These are phyloP conservation scores for Rhincodon typus DNA, from an alignment of 2,797 vertebrate species.

Conservation along the genomic window DNA sequence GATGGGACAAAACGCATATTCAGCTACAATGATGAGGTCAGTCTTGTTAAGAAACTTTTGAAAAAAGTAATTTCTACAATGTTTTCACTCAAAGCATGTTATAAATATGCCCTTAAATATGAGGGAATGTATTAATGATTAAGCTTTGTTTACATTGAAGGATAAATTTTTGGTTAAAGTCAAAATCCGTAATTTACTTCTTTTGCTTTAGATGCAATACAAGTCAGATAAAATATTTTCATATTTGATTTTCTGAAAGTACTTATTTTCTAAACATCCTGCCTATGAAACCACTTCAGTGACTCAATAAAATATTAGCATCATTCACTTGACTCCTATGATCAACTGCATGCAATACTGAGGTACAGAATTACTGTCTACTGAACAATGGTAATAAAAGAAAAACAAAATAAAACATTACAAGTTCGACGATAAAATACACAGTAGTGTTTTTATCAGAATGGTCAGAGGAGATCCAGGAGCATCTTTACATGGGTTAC, in stretches of 20 bases:
- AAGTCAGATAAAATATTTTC: not conserved
- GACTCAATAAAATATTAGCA: not conserved
- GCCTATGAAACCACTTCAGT: not conserved
- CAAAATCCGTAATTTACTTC: not conserved
- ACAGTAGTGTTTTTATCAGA: not conserved
- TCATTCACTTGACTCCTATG: not conserved
- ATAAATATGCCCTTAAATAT: not conserved
- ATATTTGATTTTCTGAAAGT: not conserved
- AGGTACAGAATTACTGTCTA: not conserved
- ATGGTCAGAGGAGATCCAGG: no score
- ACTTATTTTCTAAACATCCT: not conserved
- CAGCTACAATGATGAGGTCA: not conserved
- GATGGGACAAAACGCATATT: not conserved
- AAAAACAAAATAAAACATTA: not conserved
- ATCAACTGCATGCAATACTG: not conserved
- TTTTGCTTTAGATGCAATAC: not conserved
- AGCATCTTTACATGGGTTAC: no score
- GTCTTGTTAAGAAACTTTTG: not conserved
- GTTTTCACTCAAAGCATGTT: not conserved
- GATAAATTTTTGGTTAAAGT: not conserved
- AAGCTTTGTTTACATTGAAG: not conserved
- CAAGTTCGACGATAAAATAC: not conserved
- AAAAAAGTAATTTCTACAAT: not conserved
- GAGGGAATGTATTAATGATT: not conserved
- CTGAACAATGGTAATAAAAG: not conserved